Evolutionary conservation across 2,797 vertebrate species (phyloP).

Genomic region (Hephaestus fuliginosus): DNA sequence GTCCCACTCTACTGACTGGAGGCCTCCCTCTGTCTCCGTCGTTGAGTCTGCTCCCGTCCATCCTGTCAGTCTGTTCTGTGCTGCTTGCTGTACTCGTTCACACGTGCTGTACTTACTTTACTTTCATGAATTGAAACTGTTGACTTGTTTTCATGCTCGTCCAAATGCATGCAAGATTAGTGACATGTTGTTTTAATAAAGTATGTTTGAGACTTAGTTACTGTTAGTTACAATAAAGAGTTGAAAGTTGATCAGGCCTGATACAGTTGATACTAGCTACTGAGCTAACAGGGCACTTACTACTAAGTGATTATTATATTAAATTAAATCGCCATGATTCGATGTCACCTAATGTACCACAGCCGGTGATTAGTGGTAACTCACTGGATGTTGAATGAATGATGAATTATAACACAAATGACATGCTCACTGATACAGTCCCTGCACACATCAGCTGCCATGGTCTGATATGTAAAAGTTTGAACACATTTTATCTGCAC

Average conservation of each 20-base stretch:
- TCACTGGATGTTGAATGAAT: not conserved
- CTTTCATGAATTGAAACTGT: conserved; percentile 35
- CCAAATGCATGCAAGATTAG: too few relatives aligned
- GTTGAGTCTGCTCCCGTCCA: conserved; percentile 7
- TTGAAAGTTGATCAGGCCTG: not conserved
- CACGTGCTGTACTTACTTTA: conserved; percentile 8
- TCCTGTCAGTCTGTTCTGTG: not conserved
- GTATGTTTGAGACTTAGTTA: not conserved
- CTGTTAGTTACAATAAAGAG: not conserved
- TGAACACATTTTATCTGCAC: too few relatives aligned
- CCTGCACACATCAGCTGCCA: too few relatives aligned
- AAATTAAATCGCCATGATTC: not conserved
- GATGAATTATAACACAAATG: not conserved
- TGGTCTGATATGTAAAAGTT: not conserved
- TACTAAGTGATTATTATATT: not conserved
- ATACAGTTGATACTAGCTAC: not conserved
- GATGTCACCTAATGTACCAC: not conserved
- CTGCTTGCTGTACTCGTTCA: conserved; percentile 32
- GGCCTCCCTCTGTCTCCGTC: conserved; percentile 10
- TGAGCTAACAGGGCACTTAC: not conserved
- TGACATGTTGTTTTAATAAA: not conserved
- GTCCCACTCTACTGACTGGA: conserved; percentile 37
- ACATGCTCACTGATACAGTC: too few relatives aligned
- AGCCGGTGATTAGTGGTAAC: not conserved
- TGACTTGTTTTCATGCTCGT: not conserved